Conservation (phyloP, 1,140 invertebrate species). For the Drosophila pseudoobscura region DNA sequence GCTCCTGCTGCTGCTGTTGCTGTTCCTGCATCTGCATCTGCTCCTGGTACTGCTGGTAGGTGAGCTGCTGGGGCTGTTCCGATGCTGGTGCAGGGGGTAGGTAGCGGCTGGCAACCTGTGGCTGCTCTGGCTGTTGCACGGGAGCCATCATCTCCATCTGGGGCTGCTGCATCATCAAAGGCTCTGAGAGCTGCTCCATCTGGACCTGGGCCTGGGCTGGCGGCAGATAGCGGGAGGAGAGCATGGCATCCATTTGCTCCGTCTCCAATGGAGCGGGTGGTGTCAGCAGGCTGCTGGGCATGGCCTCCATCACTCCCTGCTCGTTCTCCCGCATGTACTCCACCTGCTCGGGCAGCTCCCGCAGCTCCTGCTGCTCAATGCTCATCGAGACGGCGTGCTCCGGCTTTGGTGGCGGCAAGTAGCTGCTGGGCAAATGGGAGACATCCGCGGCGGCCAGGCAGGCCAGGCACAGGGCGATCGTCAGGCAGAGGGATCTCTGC, state of each 20-base stretch:
- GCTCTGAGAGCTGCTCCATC: conserved; percentile 19
- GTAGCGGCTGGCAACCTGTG: conserved; percentile 51
- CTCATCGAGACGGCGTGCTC: conserved; percentile 63
- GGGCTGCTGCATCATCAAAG: conserved; percentile 36
- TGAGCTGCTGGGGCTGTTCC: conserved; percentile 53
- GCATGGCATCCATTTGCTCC: conserved; percentile 36
- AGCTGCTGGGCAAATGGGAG: conserved; percentile 62
- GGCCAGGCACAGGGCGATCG: conserved; percentile 44
- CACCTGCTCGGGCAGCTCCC: conserved; percentile 73
- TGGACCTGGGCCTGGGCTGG: conserved; percentile 29
- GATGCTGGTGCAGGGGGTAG: conserved; percentile 38
- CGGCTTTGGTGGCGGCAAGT: conserved; percentile 66
- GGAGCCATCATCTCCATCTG: conserved; percentile 45
- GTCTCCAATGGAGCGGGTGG: conserved; percentile 47
- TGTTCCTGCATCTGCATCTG: conserved; percentile 43
- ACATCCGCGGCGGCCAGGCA: conserved; percentile 73
- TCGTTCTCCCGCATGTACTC: conserved; percentile 61
- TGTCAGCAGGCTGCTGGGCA: conserved; percentile 61
- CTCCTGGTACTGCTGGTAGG: conserved; percentile 73
- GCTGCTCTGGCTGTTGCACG: conserved; percentile 24
- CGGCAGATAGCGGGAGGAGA: conserved; percentile 52
- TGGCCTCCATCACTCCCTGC: conserved; percentile 50
- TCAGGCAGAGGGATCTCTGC: conserved; percentile 53
- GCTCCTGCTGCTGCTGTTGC: conserved; percentile 22
- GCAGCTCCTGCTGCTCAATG: conserved; percentile 74